These are phyloP conservation scores for Phoebastria nigripes DNA, from an alignment of 2,797 vertebrate genomes.

Conservation along the genomic window DNA sequence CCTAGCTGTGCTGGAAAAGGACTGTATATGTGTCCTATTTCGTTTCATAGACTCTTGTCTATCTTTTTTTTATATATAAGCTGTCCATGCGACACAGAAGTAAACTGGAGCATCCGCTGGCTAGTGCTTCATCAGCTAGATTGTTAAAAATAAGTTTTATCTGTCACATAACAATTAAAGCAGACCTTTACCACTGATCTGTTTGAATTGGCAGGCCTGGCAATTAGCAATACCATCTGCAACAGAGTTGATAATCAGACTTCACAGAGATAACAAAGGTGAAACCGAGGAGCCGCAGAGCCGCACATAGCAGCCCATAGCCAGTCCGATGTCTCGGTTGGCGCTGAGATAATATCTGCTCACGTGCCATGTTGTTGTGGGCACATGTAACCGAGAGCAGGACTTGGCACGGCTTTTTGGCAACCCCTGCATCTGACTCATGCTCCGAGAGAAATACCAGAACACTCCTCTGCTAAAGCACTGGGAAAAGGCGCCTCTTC, in stretches of 20 bases:
- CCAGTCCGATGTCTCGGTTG: rapidly evolving
- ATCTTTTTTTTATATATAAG: not conserved
- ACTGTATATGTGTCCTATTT: not conserved
- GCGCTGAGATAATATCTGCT: not conserved
- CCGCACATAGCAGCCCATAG: not conserved
- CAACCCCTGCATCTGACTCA: not conserved
- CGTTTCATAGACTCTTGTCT: not conserved
- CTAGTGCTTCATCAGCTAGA: not conserved
- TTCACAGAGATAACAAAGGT: not conserved
- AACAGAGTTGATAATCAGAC: not conserved
- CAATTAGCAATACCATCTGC: not conserved
- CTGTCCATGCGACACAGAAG: not conserved
- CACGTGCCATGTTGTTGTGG: not conserved
- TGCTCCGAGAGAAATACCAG: slow-evolving; percentile 1
- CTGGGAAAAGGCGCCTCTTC: not conserved
- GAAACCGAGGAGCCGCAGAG: not conserved
- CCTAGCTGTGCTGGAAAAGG: not conserved
- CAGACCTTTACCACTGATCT: not conserved
- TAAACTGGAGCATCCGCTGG: not conserved
- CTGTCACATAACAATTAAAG: not conserved
- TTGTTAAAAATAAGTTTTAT: not conserved
- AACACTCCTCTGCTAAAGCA: not conserved
- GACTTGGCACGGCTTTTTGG: not conserved
- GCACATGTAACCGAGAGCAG: not conserved
- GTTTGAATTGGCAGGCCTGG: not conserved